Conservation (phyloP, 2,113 vertebrate genomes). For the Variabilichromis moorii region DNA sequence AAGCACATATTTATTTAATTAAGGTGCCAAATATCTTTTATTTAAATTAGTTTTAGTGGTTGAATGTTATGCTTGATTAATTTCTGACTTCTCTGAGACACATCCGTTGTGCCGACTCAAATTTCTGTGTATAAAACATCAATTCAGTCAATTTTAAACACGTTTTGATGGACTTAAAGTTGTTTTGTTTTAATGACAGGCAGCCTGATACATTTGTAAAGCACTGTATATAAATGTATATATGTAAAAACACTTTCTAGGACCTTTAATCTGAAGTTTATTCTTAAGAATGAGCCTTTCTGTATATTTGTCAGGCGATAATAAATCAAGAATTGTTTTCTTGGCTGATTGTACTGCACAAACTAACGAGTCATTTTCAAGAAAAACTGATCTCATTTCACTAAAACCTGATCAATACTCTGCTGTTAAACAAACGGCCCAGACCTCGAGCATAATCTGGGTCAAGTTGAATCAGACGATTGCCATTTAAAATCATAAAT, state of each 20-base stretch:
- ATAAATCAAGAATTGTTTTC: neutral
- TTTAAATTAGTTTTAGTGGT: neutral
- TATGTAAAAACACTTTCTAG: neutral
- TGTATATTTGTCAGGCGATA: neutral
- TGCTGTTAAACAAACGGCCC: neutral
- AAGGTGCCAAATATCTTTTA: neutral
- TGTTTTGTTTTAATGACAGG: neutral
- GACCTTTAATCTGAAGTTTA: neutral
- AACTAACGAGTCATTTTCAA: neutral
- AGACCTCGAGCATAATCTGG: neutral
- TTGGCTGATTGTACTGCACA: neutral
- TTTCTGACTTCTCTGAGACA: neutral
- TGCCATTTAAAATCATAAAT: neutral
- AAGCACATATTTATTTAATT: neutral
- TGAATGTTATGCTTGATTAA: neutral
- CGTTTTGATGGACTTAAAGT: neutral
- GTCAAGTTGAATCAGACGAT: neutral
- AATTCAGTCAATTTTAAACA: neutral
- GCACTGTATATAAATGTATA: neutral
- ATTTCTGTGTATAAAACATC: neutral
- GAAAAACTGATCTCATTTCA: neutral
- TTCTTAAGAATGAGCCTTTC: neutral
- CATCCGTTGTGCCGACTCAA: accelerated
- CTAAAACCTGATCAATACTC: neutral
- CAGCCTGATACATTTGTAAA: neutral